A percentile compares a stretch with the other conserved stretches of the same genome.
phyloP scores from a whole-genome alignment of 1,140 invertebrate genomes.

The Drosophila ironensis region DNA sequence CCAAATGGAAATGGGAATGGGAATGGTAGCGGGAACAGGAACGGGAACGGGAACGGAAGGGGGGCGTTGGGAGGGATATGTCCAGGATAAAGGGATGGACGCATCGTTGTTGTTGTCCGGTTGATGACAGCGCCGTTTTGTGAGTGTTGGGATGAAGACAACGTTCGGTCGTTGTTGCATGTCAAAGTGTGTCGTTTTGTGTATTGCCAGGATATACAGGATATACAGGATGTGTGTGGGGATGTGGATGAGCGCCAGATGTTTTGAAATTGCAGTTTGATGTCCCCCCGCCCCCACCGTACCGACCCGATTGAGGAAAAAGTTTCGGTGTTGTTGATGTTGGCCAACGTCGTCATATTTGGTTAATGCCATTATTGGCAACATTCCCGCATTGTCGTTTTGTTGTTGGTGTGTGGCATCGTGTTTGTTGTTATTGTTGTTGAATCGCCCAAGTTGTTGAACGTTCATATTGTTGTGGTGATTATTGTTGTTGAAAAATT shows the following conservation, averaged over 20 bases:
- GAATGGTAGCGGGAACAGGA: background rate
- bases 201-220: background rate
- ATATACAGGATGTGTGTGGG: background rate
- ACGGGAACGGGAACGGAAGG: conserved; percentile 5
- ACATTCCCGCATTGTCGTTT: conserved; percentile 37
- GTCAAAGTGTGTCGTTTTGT: conserved; percentile 48
- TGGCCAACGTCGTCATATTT: conserved; percentile 36
- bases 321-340: conserved; percentile 27
- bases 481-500: conserved; percentile 9
- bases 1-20: conserved; percentile 7
- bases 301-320: too few relatives aligned
- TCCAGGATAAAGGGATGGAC: conserved; percentile 37
- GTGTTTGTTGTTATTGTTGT: background rate
- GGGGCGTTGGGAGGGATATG: background rate
- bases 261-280: conserved; percentile 67
- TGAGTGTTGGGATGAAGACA: conserved; percentile 33
- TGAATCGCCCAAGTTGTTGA: conserved; percentile 15
- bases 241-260: conserved; percentile 37
- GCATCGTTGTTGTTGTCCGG: conserved; percentile 38
- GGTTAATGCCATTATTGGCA: conserved; percentile 39
- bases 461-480: too few relatives aligned
- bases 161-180: conserved; percentile 40
- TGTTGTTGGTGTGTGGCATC: background rate
- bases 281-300: too few relatives aligned
- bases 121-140: conserved; percentile 55